Base-by-base conservation (phyloP, 64 coral and sea anemone genomes). In the Stichodactyla helianthus region DNA sequence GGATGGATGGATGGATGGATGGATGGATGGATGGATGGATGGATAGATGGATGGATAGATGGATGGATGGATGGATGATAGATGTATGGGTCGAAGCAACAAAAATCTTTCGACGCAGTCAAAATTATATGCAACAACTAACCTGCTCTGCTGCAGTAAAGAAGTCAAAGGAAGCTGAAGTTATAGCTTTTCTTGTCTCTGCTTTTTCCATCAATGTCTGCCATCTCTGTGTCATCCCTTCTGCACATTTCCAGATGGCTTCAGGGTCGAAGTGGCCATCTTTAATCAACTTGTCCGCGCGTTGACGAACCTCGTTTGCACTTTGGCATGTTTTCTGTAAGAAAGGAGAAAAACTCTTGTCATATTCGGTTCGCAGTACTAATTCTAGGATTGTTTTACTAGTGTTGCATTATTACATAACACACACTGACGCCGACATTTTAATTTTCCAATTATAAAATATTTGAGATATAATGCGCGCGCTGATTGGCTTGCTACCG, bases 321-420 rank as follows among this genome's bases (percentile, higher is more conserved):
- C 97, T 94, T 63, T 99, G 97, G 67, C 97, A 95, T 14, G 97
- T 99, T 99, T 99, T 99, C 97, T 99, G 62, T 7, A 88, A 70
- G 88, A 9, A 82, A 87, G 59, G 88, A 10, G 70, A 85, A 84
- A 85, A 74, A 11, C 8, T 0, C 4, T 28, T 27, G 26, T 31
- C 20, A 74, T 8, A 10, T 74, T 74, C 9, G 22, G 68, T 14
- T 44, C 35, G 35, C 35, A 44, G 35, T 44, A 44, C 1, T 44
- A 44, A 2, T 44, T 44, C 35, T 44, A 44, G 35, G 35, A 44
- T 1, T 44, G 35, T 44, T 44, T 44, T 44, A 44, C 35, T 44
- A 44, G 35, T 44, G 35, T 44, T 44, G 35, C 35, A 44, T 44
- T 44, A 44, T 44, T 44, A 44, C 35, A 44, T 44, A 1, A 44